Evolutionary conservation across 1,140 invertebrate species (phyloP).

Genomic region (Zaprionus africanus): DNA sequence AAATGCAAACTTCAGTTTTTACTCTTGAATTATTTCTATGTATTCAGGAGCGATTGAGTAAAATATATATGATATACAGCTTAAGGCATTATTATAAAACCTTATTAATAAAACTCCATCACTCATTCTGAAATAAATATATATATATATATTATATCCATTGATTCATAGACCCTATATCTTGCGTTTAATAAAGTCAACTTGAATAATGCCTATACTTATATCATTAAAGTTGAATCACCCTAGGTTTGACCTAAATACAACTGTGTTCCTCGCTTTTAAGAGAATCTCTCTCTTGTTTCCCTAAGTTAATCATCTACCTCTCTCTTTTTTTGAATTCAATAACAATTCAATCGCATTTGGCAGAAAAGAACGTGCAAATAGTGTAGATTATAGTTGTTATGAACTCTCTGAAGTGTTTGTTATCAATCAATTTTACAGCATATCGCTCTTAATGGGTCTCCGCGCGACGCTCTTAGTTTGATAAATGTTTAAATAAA

Average conservation of each 20-base stretch:
- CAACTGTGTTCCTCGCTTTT: not conserved
- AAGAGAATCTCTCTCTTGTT: not conserved
- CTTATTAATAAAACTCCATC: not conserved
- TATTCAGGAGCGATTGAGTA: not conserved
- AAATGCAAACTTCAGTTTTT: too few relatives aligned
- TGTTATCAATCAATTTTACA: slow-evolving; percentile 14
- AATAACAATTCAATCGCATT: slow-evolving; percentile 5
- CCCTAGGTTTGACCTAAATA: not conserved
- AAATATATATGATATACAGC: not conserved
- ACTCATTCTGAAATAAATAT: not conserved
- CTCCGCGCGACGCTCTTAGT: slow-evolving; percentile 8
- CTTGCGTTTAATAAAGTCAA: not conserved
- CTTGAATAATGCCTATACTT: not conserved
- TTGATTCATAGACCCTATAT: not conserved
- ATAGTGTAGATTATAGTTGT: not conserved
- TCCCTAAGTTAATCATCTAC: not conserved
- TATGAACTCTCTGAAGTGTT: slow-evolving; percentile 1
- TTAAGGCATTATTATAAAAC: not conserved
- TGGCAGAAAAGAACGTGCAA: slow-evolving; percentile 7
- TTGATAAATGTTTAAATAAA: slow-evolving; percentile 1
- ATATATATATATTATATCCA: not conserved
- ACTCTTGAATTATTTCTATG: too few relatives aligned
- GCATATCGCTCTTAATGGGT: slow-evolving; percentile 2
- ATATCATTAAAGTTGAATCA: not conserved
- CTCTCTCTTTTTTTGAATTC: not conserved